Evolutionary conservation across 2,888 invertebrate species (phyloP).

Genomic region (Neoitamus cyanurus): DNA sequence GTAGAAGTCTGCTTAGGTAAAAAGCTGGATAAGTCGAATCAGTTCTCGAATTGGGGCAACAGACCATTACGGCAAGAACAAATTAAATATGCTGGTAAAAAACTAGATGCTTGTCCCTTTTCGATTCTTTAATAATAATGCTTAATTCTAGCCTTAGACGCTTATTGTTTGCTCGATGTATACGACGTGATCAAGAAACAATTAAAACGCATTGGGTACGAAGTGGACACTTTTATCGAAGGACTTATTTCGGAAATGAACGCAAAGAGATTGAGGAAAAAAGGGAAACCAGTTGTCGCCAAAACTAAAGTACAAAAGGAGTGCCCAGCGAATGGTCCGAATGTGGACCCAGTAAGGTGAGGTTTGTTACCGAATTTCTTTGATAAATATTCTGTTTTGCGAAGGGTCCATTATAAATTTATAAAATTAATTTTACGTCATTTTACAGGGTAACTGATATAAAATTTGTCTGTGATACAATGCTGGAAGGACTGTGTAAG

Average conservation of each 20-base stretch:
- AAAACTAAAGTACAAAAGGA: slow-evolving; percentile 35
- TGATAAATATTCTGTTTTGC: background rate
- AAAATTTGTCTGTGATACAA: slow-evolving; percentile 72
- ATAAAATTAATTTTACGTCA: no score
- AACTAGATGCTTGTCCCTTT: background rate
- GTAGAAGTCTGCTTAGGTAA: slow-evolving; percentile 81
- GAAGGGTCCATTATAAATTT: background rate
- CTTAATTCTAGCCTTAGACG: slow-evolving; percentile 78
- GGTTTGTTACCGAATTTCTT: background rate
- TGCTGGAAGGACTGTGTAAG: slow-evolving; percentile 71
- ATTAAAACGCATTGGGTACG: slow-evolving; percentile 60
- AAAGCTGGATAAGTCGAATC: slow-evolving; percentile 86
- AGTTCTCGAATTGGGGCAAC: slow-evolving; percentile 91
- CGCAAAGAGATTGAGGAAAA: slow-evolving; percentile 51
- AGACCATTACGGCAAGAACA: slow-evolving; percentile 83
- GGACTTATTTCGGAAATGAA: slow-evolving; percentile 52
- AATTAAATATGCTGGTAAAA: slow-evolving; percentile 78
- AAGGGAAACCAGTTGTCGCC: slow-evolving; percentile 50
- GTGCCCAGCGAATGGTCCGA: slow-evolving; percentile 16
- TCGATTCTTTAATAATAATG: background rate
- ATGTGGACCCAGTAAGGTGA: slow-evolving; percentile 28
- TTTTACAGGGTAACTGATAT: slow-evolving; percentile 55
- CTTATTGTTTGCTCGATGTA: slow-evolving; percentile 84
- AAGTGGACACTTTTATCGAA: slow-evolving; percentile 67
- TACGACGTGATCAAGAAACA: slow-evolving; percentile 72